These are phyloP conservation scores for Cephus runcator DNA, from an alignment of 2,888 invertebrate genomes.

Conservation along the genomic window DNA sequence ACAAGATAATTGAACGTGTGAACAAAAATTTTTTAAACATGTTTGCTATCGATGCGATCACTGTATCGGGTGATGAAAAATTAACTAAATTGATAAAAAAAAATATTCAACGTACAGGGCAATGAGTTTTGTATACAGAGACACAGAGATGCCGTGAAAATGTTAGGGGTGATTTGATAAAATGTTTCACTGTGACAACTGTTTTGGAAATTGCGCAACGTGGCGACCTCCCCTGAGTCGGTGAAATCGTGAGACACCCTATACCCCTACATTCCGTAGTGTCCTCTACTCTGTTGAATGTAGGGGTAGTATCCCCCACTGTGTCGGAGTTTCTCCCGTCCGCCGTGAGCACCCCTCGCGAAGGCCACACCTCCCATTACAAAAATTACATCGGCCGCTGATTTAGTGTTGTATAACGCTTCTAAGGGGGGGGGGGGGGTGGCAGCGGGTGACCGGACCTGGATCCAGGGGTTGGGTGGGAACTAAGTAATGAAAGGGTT, in stretches of 20 bases:
- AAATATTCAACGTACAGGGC: background rate
- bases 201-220: background rate
- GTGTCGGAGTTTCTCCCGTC: slow-evolving; percentile 36
- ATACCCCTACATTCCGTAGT: slow-evolving; percentile 15
- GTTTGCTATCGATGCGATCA: background rate
- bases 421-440: slow-evolving; percentile 42
- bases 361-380: slow-evolving; percentile 66
- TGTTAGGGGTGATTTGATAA: background rate
- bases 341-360: slow-evolving; percentile 37
- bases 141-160: background rate
- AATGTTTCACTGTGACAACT: background rate
- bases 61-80: background rate
- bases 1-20: background rate
- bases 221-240: background rate
- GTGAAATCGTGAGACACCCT: slow-evolving; percentile 15
- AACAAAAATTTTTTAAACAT: background rate
- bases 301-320: slow-evolving; percentile 32
- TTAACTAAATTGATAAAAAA: background rate
- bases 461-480: slow-evolving; percentile 35
- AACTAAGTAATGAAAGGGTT: slow-evolving; percentile 66
- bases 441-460: slow-evolving; percentile 30
- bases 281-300: background rate
- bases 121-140: background rate
- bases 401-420: slow-evolving; percentile 63
- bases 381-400: slow-evolving; percentile 65